Evolutionary conservation across 1,140 invertebrate genomes (phyloP).

Genomic region (Campoletis sonorensis): DNA sequence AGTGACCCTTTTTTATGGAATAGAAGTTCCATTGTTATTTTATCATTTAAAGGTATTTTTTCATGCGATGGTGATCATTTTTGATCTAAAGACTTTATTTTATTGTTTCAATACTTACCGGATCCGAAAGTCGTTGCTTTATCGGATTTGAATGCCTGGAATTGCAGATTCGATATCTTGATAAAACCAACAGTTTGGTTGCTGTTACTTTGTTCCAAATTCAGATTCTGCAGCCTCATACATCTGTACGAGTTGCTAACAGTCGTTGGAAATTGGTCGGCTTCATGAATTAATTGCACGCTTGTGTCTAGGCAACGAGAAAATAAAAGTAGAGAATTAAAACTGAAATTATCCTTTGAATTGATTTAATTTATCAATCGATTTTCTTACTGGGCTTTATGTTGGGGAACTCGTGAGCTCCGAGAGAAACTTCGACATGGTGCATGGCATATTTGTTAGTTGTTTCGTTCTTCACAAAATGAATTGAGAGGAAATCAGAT

Average conservation of each 20-base stretch:
- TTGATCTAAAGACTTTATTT: too few relatives aligned
- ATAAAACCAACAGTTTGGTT: conserved; percentile 71
- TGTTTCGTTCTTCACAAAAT: conserved; percentile 75
- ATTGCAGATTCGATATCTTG: conserved; percentile 80
- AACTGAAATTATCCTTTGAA: conserved; percentile 29
- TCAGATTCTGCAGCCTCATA: conserved; percentile 76
- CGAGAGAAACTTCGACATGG: conserved; percentile 59
- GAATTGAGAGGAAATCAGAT: conserved; percentile 66
- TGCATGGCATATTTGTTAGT: conserved; percentile 65
- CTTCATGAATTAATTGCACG: conserved; percentile 73
- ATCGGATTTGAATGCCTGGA: conserved; percentile 82
- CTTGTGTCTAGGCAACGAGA: conserved; percentile 65
- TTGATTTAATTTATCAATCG: not conserved
- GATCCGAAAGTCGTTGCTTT: conserved; percentile 75
- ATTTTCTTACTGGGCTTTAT: conserved; percentile 54
- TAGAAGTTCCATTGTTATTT: too few relatives aligned
- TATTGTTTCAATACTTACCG: conserved; percentile 72
- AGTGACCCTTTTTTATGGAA: too few relatives aligned
- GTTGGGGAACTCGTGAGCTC: conserved; percentile 54
- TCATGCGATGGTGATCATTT: too few relatives aligned
- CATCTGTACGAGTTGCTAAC: conserved; percentile 84
- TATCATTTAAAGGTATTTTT: too few relatives aligned
- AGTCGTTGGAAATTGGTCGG: conserved; percentile 76
- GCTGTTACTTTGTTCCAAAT: conserved; percentile 72
- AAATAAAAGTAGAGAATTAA: conserved; percentile 55